Evolutionary conservation across 2,888 invertebrate genomes (phyloP).

Genomic region (Erannis defoliaria): DNA sequence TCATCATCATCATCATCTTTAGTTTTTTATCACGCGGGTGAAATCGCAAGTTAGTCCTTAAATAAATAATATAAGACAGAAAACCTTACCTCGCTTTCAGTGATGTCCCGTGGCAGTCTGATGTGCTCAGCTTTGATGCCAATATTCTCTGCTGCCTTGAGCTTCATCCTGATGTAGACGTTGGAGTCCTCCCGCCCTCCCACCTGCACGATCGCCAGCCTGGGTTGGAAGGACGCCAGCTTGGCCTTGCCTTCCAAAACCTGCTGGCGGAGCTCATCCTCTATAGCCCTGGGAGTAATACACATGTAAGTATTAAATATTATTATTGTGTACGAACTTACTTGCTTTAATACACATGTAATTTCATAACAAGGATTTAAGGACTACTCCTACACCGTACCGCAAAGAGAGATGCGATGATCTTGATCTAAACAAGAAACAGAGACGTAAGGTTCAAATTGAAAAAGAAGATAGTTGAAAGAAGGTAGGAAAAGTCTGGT

Average conservation of each 20-base stretch:
- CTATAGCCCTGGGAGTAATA: slow-evolving; percentile 88
- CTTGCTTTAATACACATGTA: too few species aligned
- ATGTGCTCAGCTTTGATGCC: slow-evolving; percentile 95
- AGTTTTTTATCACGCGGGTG: too few species aligned
- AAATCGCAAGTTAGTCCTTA: too few species aligned
- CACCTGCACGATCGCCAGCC: slow-evolving; percentile 97
- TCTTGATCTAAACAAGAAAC: too few species aligned
- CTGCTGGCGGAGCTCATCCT: slow-evolving; percentile 88
- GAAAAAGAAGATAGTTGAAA: too few species aligned
- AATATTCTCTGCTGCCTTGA: slow-evolving; percentile 96
- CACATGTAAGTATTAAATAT: background rate
- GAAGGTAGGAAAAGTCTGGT: too few species aligned
- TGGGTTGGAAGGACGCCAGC: slow-evolving; percentile 89
- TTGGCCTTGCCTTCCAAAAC: slow-evolving; percentile 86
- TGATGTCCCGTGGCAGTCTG: slow-evolving; percentile 91
- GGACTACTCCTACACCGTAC: too few species aligned
- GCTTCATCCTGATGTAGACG: slow-evolving; percentile 98
- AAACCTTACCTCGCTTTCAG: slow-evolving; percentile 90
- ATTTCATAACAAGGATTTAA: background rate
- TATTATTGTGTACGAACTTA: too few species aligned
- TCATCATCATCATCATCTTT: too few species aligned
- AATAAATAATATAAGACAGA: background rate
- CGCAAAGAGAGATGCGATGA: too few species aligned
- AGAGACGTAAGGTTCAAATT: too few species aligned
- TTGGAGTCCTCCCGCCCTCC: slow-evolving; percentile 98